Conservation (phyloP, 2,888 invertebrate genomes). For the Pecten maximus region DNA sequence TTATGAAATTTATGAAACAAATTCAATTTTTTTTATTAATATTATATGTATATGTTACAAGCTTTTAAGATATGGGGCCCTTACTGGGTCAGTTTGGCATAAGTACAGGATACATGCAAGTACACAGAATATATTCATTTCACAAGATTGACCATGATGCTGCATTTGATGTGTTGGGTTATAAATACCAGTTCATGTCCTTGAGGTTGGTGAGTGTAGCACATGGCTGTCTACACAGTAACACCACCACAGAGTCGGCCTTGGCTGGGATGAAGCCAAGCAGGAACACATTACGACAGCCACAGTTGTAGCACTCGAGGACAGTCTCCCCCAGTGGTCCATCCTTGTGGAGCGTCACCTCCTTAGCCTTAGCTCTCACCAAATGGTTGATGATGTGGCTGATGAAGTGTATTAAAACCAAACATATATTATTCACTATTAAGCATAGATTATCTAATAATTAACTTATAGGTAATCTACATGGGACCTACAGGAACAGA, state of each 20-base stretch:
- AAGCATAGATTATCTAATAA: too few relatives aligned
- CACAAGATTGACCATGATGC: too few relatives aligned
- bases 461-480: too few relatives aligned
- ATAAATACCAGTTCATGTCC: constrained; percentile 95
- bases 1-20: too few relatives aligned
- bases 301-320: constrained; percentile 99
- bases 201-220: constrained; percentile 98
- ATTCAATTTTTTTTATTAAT: too few relatives aligned
- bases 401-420: constrained; percentile 25
- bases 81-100: too few relatives aligned
- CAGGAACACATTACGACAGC: constrained; percentile 98
- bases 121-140: too few relatives aligned
- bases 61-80: too few relatives aligned
- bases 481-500: too few relatives aligned
- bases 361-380: constrained; percentile 99
- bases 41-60: too few relatives aligned
- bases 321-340: constrained; percentile 98
- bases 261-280: constrained; percentile 99
- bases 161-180: background rate
- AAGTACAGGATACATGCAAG: too few relatives aligned
- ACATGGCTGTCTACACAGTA: constrained; percentile 98
- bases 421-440: background rate
- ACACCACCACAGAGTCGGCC: constrained; percentile 98
- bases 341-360: constrained; percentile 97
- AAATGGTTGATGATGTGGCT: constrained; percentile 99